Conservation (phyloP, 2,797 vertebrate genomes). For the Decapterus maruadsi region DNA sequence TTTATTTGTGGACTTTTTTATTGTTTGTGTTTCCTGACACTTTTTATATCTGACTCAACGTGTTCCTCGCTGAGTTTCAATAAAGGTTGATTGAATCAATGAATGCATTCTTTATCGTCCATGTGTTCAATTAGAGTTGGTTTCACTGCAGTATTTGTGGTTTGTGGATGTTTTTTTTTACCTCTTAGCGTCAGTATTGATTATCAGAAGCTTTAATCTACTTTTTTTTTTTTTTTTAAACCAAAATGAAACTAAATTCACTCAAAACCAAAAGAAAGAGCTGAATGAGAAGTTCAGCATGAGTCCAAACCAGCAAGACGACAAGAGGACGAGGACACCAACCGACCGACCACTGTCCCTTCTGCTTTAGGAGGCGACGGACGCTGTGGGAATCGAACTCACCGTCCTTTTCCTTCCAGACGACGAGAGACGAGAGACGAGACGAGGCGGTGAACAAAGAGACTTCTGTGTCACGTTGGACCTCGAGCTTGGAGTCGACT, state of each 20-base stretch:
- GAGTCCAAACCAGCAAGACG: slow-evolving; percentile 17
- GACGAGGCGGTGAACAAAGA: slow-evolving; percentile 52
- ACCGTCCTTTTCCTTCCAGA: slow-evolving; percentile 12
- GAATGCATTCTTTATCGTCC: not conserved
- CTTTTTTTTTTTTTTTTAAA: too few relatives aligned
- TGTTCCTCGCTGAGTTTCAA: too few relatives aligned
- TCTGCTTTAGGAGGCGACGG: too few relatives aligned
- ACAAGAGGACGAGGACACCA: not conserved
- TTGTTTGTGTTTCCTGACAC: too few relatives aligned
- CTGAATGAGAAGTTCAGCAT: slow-evolving; percentile 21
- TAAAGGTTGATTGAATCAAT: too few relatives aligned
- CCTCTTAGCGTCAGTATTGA: slow-evolving; percentile 9
- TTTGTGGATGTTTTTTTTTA: not conserved
- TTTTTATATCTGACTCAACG: too few relatives aligned
- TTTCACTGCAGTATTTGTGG: not conserved
- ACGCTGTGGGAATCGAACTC: too few relatives aligned
- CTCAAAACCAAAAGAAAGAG: not conserved
- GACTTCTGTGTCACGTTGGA: slow-evolving; percentile 58
- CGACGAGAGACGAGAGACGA: not conserved
- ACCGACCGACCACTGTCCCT: slow-evolving; percentile 7
- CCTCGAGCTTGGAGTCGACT: slow-evolving; percentile 44
- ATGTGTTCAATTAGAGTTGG: not conserved
- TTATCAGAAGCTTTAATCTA: slow-evolving; percentile 37
- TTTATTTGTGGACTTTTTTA: too few relatives aligned
- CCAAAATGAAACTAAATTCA: slow-evolving; percentile 8